phyloP scores from a whole-genome alignment of 1,140 invertebrate genomes.

The Metopolophium dirhodum region DNA sequence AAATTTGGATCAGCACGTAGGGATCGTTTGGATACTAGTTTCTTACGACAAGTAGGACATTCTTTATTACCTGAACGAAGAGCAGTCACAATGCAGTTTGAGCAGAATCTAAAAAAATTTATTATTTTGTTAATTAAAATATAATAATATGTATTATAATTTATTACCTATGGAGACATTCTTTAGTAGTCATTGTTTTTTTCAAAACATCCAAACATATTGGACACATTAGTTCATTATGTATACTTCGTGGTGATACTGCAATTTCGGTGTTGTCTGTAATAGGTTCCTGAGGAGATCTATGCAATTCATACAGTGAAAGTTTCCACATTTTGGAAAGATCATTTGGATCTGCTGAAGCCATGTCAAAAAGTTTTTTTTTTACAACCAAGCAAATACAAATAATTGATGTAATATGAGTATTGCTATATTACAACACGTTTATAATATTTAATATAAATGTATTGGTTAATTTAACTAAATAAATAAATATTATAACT shows the following conservation, averaged over 20 bases:
- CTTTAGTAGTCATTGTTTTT: conserved; percentile 99
- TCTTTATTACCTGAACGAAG: conserved; percentile 99
- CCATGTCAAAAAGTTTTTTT: background rate
- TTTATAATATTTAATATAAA: background rate
- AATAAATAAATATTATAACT: no score
- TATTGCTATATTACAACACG: background rate
- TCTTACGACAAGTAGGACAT: conserved; percentile 98
- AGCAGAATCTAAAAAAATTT: conserved; percentile 75
- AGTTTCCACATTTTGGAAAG: conserved; percentile 96
- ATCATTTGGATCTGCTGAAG: conserved; percentile 67
- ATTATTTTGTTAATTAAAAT: no score
- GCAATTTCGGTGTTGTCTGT: conserved; percentile 96
- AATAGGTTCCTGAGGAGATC: conserved; percentile 88
- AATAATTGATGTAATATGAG: background rate
- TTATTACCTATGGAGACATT: conserved; percentile 87
- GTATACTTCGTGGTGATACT: conserved; percentile 92
- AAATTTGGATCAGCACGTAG: conserved; percentile 97
- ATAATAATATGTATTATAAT: background rate
- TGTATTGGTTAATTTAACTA: no score
- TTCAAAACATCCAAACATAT: conserved; percentile 99
- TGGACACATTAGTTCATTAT: conserved; percentile 98
- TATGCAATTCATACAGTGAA: conserved; percentile 93
- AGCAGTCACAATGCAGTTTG: conserved; percentile 98
- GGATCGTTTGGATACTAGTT: conserved; percentile 96
- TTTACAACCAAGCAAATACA: background rate